Evolutionary conservation across 2,113 vertebrate species (phyloP).

Genomic region (Emydura subglobosa): DNA sequence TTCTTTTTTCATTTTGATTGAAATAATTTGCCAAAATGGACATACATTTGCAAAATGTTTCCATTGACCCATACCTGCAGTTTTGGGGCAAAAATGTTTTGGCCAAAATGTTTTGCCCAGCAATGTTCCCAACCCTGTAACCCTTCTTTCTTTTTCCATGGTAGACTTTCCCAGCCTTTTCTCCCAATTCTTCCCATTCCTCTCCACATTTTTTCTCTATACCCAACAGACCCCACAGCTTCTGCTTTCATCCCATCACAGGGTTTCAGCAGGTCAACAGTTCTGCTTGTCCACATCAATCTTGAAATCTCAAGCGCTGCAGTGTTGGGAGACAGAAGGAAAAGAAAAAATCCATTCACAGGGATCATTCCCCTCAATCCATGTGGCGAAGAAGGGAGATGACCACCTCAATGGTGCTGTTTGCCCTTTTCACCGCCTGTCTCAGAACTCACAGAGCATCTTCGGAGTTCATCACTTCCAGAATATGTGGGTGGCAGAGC

Average conservation of each 20-base stretch:
- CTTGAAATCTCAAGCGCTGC: not conserved
- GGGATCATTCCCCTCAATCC: not conserved
- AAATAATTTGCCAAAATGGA: not conserved
- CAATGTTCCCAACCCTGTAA: not conserved
- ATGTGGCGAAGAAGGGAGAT: not conserved
- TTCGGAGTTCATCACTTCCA: not conserved
- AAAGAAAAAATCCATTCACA: not conserved
- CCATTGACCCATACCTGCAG: not conserved
- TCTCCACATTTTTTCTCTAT: not conserved
- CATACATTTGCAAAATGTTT: not conserved
- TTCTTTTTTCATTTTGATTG: not conserved
- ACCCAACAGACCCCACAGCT: not conserved
- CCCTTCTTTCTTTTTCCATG: not conserved
- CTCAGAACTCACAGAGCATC: not conserved
- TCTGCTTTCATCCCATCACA: not conserved
- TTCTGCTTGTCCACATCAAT: not conserved
- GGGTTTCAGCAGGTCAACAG: not conserved
- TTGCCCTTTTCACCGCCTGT: not conserved
- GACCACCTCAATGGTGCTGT: not conserved
- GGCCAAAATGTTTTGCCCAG: not conserved
- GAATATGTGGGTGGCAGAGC: not conserved
- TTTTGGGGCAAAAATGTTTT: not conserved
- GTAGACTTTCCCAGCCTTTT: not conserved
- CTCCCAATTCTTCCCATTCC: not conserved
- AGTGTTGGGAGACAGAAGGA: not conserved